Conservation (phyloP, 1,140 invertebrate species). For the Globodera rostochiensis region DNA sequence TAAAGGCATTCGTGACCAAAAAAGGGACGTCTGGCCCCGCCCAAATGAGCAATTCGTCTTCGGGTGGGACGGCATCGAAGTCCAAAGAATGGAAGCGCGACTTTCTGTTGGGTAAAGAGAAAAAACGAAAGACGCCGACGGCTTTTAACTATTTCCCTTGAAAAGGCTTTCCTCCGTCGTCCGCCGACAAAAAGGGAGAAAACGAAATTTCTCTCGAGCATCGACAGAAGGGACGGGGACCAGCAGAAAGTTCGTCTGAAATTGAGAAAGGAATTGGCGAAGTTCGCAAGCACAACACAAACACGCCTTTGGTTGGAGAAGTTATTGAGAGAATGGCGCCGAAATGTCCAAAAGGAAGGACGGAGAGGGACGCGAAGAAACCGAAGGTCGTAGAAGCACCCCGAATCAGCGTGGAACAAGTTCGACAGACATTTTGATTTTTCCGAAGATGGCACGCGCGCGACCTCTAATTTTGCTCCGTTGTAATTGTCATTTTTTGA, state of each 20-base stretch:
- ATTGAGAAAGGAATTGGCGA: neutral
- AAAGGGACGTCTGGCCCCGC: neutral
- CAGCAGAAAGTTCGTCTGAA: neutral
- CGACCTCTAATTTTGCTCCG: too few species aligned
- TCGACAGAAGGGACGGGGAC: neutral
- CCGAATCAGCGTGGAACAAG: neutral
- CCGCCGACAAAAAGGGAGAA: neutral
- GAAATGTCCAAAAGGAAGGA: neutral
- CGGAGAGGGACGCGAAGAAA: neutral
- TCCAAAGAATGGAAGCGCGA: conserved; percentile 5
- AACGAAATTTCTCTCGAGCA: too few species aligned
- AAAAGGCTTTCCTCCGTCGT: neutral
- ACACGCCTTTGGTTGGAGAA: neutral
- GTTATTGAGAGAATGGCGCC: neutral
- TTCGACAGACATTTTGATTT: neutral
- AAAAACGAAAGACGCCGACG: too few species aligned
- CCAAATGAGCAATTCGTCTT: neutral
- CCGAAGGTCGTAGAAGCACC: neutral
- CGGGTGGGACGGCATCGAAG: neutral
- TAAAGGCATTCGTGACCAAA: conserved; percentile 13
- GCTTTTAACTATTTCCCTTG: neutral
- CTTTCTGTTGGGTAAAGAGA: conserved; percentile 7
- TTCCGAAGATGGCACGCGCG: too few species aligned
- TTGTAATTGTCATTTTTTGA: too few species aligned
- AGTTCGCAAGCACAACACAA: neutral